Evolutionary conservation across 2,888 invertebrate genomes (phyloP), one percentile per base, ranked within the genome.

Genomic region (Rotaria macrura): DNA sequence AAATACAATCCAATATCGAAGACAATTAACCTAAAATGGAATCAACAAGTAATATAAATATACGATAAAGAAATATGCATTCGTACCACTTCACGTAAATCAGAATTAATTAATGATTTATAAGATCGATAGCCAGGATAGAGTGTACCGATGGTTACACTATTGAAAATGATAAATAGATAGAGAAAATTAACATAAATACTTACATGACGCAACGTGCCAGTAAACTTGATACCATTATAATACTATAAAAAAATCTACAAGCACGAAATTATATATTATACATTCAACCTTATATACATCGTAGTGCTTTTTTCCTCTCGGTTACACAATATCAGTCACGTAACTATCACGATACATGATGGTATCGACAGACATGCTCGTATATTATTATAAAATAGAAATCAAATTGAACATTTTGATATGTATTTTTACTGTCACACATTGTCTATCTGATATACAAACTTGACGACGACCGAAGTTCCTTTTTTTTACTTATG

Each of bases 1-100:
- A 92, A 96, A 98, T 84, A 97, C 97, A 90, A 97, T 97, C 97
- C 97, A 98, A 92, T 98, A 97, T 97, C 97, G 98, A 96, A 98
- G 97, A 97, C 97, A 98, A 94, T 97, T 96, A 90, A 97, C 96
- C 96, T 97, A 92, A 34, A 87, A 87, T 87, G 65, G 87, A 52
- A 23, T 65, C n/a, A n/a, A 23, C 9, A 55, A n/a, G 23, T n/a
- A 6, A 23, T 23, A 9, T 55, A 55, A 25, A 14, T 40, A 12
- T 40, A 29, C 25, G 9, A 20, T 20, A 72, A 34, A 9, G 0
- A 74, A 23, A 40, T 57, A 34, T 34, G 12, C 25, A 7, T 79
- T 43, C 40, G n/a, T 79, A 79, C 79, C 79, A 79, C 98, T 95
- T 97, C 97, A 91, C 96, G 96, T 88, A 97, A 95, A 92, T 99